A percentile compares a stretch with the other conserved stretches of the same genome.
Evolutionary conservation across 2,113 vertebrate species (phyloP).

Genomic region (Sapayoa aenigma): DNA sequence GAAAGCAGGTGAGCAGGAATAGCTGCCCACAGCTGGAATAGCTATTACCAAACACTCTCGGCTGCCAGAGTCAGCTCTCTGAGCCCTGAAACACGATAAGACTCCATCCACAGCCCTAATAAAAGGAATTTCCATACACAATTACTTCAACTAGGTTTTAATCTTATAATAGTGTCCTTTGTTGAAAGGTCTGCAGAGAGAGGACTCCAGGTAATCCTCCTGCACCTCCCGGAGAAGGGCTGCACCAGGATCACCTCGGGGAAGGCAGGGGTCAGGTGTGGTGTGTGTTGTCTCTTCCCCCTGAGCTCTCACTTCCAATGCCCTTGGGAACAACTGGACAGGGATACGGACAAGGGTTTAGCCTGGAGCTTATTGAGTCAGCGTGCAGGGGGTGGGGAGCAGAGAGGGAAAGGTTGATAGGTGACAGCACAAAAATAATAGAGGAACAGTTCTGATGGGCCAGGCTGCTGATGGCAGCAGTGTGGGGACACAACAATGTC

Average conservation of each 20-base stretch:
- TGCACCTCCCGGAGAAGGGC: background rate
- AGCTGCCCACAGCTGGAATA: background rate
- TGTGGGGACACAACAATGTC: fast-evolving
- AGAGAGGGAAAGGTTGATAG: background rate
- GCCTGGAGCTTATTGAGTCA: background rate
- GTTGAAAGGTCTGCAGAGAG: background rate
- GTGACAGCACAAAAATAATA: fast-evolving
- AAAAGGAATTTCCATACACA: background rate
- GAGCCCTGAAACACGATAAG: background rate
- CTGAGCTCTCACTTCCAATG: background rate
- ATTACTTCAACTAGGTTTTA: background rate
- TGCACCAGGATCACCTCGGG: background rate
- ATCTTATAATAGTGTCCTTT: background rate
- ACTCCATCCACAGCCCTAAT: background rate
- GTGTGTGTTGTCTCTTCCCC: background rate
- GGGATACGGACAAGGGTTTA: fast-evolving
- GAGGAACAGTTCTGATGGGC: background rate
- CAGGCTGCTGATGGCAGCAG: background rate
- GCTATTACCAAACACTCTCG: background rate
- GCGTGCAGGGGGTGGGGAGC: background rate
- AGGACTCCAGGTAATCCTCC: background rate
- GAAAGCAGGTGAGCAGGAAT: background rate
- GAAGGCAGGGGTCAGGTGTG: background rate
- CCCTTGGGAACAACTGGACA: background rate
- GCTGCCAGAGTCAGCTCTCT: background rate